A percentile compares a stretch with the other conserved stretches of the same genome.
phyloP scores from a whole-genome alignment of 2,113 vertebrate genomes.

The Toxotes jaculatrix region DNA sequence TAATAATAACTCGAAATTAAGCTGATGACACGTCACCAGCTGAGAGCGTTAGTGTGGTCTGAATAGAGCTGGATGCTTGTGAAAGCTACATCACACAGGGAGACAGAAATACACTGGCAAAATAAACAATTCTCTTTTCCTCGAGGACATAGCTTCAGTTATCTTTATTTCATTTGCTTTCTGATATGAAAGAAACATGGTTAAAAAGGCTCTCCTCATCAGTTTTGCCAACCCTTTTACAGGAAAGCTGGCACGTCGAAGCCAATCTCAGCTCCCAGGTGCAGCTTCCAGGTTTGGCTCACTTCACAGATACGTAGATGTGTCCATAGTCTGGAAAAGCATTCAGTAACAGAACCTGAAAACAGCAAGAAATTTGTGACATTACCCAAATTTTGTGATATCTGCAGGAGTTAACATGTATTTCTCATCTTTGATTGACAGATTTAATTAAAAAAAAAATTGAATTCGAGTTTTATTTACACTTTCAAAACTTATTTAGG shows the following conservation, averaged over 20 bases:
- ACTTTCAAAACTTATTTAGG: background rate
- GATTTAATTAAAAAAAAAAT: too few relatives aligned
- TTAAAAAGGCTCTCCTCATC: background rate
- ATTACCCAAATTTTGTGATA: too few relatives aligned
- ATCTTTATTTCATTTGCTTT: background rate
- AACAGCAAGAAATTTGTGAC: background rate
- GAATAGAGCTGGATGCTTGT: background rate
- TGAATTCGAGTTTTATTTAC: background rate
- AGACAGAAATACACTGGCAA: background rate
- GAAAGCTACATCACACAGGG: background rate
- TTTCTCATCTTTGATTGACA: too few relatives aligned
- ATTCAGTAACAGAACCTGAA: background rate
- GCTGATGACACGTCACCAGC: conserved; percentile 3
- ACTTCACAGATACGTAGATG: background rate
- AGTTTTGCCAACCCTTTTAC: background rate
- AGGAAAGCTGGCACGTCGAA: conserved; percentile 1
- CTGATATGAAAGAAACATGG: background rate
- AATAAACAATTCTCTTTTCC: background rate
- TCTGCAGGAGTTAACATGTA: too few relatives aligned
- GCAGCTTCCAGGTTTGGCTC: background rate
- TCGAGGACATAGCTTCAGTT: background rate
- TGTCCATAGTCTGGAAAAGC: background rate
- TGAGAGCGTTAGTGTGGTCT: conserved; percentile 4
- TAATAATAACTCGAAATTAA: conserved; percentile 15
- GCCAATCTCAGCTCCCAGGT: background rate